phyloP scores from a whole-genome alignment of 2,113 vertebrate species.

The Chloropsis hardwickii region DNA sequence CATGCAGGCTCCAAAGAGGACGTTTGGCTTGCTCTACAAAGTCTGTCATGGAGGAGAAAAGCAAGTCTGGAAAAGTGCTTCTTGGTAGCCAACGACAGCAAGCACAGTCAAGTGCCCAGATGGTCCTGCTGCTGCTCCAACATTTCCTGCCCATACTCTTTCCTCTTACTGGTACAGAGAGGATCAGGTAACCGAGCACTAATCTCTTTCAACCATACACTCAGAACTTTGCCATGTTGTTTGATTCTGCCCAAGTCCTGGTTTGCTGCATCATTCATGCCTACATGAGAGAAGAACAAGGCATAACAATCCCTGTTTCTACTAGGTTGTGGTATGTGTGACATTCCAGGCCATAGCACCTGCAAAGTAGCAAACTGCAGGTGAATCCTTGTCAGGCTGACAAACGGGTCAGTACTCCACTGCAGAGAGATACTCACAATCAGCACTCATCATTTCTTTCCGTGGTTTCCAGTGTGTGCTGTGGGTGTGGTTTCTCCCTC shows the following conservation, averaged over 20 bases:
- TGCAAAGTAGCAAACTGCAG: not conserved
- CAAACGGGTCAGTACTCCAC: not conserved
- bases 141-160: not conserved
- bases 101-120: not conserved
- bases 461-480: not conserved
- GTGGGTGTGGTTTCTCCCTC: not conserved
- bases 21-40: not conserved
- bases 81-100: not conserved
- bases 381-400: not conserved
- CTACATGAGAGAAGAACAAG: not conserved
- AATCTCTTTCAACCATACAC: not conserved
- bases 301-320: not conserved
- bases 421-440: not conserved
- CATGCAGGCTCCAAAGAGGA: not conserved
- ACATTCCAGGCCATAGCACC: not conserved
- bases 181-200: not conserved
- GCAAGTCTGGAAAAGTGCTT: not conserved
- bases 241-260: not conserved
- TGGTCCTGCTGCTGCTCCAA: not conserved
- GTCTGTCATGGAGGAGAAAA: not conserved
- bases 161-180: not conserved
- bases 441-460: rapidly evolving
- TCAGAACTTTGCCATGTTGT: not conserved
- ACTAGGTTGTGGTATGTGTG: not conserved
- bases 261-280: not conserved